phyloP scores from a whole-genome alignment of 2,888 invertebrate genomes.

The Stegana nigrithorax region DNA sequence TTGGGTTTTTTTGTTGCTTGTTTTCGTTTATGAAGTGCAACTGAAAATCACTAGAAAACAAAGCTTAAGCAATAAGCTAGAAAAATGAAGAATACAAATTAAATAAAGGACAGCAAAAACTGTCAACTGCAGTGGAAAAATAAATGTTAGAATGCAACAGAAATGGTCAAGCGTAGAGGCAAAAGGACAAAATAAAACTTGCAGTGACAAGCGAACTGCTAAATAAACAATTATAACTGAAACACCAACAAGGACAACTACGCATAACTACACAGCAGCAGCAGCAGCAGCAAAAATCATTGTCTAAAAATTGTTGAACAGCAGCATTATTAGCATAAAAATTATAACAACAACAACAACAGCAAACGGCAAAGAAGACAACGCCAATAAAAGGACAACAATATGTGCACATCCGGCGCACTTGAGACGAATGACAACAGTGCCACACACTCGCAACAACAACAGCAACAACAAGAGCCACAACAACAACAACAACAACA shows the following conservation, averaged over 20 bases:
- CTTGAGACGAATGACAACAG: conserved; percentile 18
- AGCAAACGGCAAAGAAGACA: not conserved
- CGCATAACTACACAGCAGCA: too few species aligned
- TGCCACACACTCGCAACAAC: conserved; percentile 25
- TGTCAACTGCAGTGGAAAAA: conserved; percentile 14
- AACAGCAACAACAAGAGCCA: conserved; percentile 36
- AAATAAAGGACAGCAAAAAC: not conserved
- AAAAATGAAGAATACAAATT: not conserved
- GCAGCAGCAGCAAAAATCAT: too few species aligned
- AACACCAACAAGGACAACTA: not conserved
- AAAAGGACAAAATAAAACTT: not conserved
- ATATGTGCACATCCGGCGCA: conserved; percentile 20
- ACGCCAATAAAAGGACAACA: conserved; percentile 24
- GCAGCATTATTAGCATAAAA: conserved; percentile 2
- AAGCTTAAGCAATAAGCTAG: not conserved
- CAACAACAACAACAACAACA: conserved; percentile 33
- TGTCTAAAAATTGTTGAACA: not conserved
- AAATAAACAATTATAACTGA: not conserved
- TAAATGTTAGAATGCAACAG: too few species aligned
- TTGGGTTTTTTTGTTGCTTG: conserved; percentile 1
- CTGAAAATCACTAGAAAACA: not conserved
- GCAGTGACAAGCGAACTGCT: not conserved
- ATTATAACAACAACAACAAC: not conserved
- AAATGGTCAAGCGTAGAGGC: not conserved
- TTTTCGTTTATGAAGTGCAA: too few species aligned